Conservation (phyloP, 2,888 invertebrate species). For the Spialia ferax region DNA sequence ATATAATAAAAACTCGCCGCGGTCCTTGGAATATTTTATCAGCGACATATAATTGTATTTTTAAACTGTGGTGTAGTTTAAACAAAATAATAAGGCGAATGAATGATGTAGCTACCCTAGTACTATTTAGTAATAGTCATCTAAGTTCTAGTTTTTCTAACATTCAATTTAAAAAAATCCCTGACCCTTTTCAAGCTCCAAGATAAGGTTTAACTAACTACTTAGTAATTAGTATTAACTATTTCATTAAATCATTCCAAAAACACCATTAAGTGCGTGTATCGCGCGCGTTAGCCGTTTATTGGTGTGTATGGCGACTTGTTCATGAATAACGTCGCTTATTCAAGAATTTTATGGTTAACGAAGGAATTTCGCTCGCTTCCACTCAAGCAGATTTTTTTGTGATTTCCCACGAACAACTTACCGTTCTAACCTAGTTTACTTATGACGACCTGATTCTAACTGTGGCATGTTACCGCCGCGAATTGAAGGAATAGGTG, state of each 20-base stretch:
- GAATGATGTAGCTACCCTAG: too few species aligned
- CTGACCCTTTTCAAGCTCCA: too few species aligned
- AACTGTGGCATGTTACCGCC: constrained; percentile 37
- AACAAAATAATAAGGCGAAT: too few species aligned
- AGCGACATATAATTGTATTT: too few species aligned
- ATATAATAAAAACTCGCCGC: too few species aligned
- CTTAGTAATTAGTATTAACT: neutral
- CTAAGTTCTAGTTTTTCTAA: neutral
- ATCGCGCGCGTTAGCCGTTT: constrained; percentile 29
- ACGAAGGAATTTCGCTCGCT: constrained; percentile 56
- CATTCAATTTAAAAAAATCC: too few species aligned
- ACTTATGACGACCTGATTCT: constrained; percentile 54
- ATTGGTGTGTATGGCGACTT: constrained; percentile 25
- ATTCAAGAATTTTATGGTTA: constrained; percentile 62
- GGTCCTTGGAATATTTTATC: too few species aligned
- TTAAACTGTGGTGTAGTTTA: too few species aligned
- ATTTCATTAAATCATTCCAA: constrained; percentile 40
- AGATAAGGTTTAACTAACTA: neutral
- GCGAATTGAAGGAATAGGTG: constrained; percentile 32
- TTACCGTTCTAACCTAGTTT: constrained; percentile 64
- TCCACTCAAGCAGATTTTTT: constrained; percentile 53
- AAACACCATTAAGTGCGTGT: constrained; percentile 28
- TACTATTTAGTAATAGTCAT: too few species aligned
- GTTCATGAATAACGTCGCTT: constrained; percentile 43
- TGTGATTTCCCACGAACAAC: constrained; percentile 56